Percentiles rank a stretch among this genome's conserved stretches.
Conservation (phyloP, 1,140 invertebrate genomes). For the Wiebesia pumilae region DNA sequence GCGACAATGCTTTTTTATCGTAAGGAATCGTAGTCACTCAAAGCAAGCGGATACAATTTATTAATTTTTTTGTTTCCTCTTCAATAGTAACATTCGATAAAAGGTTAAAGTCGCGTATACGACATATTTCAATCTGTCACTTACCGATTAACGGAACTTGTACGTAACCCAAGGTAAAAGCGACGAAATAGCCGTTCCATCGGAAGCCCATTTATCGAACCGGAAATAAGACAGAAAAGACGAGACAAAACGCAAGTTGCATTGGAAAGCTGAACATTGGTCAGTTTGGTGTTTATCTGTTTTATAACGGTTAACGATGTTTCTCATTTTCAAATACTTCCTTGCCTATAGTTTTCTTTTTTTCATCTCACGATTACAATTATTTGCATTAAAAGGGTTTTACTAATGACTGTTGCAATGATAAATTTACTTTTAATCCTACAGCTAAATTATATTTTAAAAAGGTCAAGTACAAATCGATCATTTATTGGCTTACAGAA, state of each 20-base stretch:
- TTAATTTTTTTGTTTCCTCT: not conserved
- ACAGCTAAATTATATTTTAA: no score
- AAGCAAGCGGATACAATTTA: no score
- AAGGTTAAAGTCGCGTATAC: not conserved
- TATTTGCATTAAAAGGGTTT: no score
- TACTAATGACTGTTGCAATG: no score
- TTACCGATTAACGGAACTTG: conserved; percentile 34
- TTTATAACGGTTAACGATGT: not conserved
- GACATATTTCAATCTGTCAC: conserved; percentile 12
- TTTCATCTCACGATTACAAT: not conserved
- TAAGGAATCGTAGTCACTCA: no score
- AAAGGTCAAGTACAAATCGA: no score
- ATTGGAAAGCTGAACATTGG: not conserved
- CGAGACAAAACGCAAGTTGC: conserved; percentile 2
- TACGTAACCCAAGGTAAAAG: conserved; percentile 1
- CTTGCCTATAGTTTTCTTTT: not conserved
- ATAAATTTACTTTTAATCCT: no score
- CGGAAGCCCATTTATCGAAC: conserved; percentile 45
- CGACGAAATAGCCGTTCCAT: conserved; percentile 46
- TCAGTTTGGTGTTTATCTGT: not conserved
- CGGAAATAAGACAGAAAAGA: conserved; percentile 42
- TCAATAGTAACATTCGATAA: not conserved
- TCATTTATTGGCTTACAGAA: no score
- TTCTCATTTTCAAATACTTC: not conserved
- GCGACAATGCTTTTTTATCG: no score